Evolutionary conservation across 2,797 vertebrate species (phyloP).

Genomic region (Acanthurus lineatus): DNA sequence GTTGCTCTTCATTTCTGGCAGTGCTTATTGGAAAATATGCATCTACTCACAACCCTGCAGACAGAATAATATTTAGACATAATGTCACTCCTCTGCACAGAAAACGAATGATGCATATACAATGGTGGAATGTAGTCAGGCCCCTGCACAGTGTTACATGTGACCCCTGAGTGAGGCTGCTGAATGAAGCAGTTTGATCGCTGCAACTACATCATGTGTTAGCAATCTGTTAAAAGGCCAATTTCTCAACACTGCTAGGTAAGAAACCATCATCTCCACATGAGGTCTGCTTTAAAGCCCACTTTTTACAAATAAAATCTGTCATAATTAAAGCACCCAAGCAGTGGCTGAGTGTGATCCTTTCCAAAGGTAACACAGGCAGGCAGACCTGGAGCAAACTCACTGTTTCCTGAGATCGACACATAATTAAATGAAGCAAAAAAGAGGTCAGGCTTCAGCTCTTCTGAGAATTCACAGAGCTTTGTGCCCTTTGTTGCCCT

Average conservation of each 20-base stretch:
- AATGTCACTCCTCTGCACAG: slow-evolving; percentile 26
- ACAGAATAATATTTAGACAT: slow-evolving; percentile 46
- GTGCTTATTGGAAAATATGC: slow-evolving; percentile 28
- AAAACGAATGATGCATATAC: slow-evolving; percentile 28
- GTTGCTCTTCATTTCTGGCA: slow-evolving; percentile 4
- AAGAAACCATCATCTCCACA: slow-evolving; percentile 27
- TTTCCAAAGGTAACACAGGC: slow-evolving; percentile 14
- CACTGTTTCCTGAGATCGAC: not conserved
- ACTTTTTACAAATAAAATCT: slow-evolving; percentile 31
- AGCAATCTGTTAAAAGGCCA: slow-evolving; percentile 13
- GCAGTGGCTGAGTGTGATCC: not conserved
- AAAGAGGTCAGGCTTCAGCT: slow-evolving; percentile 21
- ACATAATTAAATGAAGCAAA: not conserved
- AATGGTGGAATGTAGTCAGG: slow-evolving; percentile 12
- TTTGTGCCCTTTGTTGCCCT: slow-evolving; percentile 18
- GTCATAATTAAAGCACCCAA: slow-evolving; percentile 6
- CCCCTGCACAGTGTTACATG: slow-evolving; percentile 14
- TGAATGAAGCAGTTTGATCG: too few species aligned
- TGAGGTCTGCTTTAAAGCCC: slow-evolving; percentile 18
- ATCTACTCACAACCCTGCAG: slow-evolving; percentile 9
- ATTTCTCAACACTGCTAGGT: slow-evolving; percentile 20
- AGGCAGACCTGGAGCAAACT: not conserved
- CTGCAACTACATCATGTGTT: slow-evolving; percentile 15
- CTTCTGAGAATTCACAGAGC: slow-evolving; percentile 37
- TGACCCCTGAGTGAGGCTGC: not conserved